Percentiles rank a stretch among this genome's conserved stretches.
These are phyloP conservation scores for Syrphus vitripennis DNA, from an alignment of 2,888 invertebrate species.

Conservation along the genomic window DNA sequence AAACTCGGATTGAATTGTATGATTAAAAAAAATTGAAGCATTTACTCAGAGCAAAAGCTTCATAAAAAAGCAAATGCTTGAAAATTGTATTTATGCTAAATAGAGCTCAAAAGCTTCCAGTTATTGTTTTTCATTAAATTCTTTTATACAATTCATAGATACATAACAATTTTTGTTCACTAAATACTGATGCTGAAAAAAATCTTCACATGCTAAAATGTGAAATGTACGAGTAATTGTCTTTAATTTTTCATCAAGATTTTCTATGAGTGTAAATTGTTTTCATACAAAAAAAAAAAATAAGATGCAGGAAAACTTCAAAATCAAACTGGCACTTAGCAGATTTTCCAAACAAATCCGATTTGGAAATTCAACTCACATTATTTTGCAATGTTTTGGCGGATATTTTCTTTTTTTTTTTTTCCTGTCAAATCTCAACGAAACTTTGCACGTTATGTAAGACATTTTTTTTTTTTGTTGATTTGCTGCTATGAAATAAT, in stretches of 20 bases:
- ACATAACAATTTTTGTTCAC: too few relatives aligned
- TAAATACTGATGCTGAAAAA: too few relatives aligned
- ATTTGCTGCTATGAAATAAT: neutral
- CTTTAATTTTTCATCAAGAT: neutral
- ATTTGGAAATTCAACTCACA: constrained; percentile 62
- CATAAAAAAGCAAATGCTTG: too few relatives aligned
- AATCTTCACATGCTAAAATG: too few relatives aligned
- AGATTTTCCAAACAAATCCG: constrained; percentile 12
- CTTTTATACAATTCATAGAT: too few relatives aligned
- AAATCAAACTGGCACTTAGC: neutral
- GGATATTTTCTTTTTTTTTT: constrained; percentile 31
- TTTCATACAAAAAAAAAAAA: neutral
- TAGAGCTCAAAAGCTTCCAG: too few relatives aligned
- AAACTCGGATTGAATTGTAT: too few relatives aligned
- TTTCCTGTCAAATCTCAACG: constrained; percentile 24
- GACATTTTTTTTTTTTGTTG: constrained; percentile 9
- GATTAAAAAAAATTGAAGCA: too few relatives aligned
- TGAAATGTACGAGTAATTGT: too few relatives aligned
- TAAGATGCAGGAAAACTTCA: neutral
- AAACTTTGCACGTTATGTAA: constrained; percentile 46
- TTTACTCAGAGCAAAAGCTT: too few relatives aligned
- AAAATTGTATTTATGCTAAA: too few relatives aligned
- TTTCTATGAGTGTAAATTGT: neutral
- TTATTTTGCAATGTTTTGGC: constrained; percentile 45
- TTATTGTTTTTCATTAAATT: too few relatives aligned